Evolutionary conservation across 2,797 vertebrate species (phyloP).

Genomic region (Channa striata): DNA sequence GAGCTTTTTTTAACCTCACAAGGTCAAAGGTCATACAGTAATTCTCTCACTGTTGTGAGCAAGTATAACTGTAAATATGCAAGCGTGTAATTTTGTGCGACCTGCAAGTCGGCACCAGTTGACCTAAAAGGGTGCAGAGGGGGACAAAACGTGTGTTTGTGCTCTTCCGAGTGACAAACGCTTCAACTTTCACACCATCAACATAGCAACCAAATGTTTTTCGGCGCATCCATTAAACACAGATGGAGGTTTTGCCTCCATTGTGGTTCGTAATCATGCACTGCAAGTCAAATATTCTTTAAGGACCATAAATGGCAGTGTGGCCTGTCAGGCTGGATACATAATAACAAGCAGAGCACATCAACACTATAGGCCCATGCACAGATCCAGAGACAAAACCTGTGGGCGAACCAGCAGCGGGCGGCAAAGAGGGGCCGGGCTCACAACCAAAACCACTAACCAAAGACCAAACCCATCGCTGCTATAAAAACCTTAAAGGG

Average conservation of each 20-base stretch:
- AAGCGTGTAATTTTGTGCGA: background rate
- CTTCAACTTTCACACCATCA: slow-evolving; percentile 6
- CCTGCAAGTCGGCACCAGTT: background rate
- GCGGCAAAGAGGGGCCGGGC: slow-evolving; percentile 28
- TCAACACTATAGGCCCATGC: background rate
- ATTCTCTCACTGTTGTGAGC: background rate
- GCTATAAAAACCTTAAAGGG: slow-evolving; percentile 53
- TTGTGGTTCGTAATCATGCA: background rate
- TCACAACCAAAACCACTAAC: slow-evolving; percentile 36
- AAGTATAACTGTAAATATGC: background rate
- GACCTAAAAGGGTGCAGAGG: background rate
- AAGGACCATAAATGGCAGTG: background rate
- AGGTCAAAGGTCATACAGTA: slow-evolving; percentile 38
- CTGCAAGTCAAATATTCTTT: background rate
- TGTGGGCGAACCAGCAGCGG: background rate
- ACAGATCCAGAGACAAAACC: background rate
- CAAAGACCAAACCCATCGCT: background rate
- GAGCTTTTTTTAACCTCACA: slow-evolving; percentile 12
- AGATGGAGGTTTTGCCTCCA: slow-evolving; percentile 3
- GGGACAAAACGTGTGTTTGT: slow-evolving; percentile 6
- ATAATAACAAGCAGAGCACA: slow-evolving; percentile 35
- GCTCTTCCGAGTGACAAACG: background rate
- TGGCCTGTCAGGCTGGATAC: background rate
- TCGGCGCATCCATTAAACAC: slow-evolving; percentile 7
- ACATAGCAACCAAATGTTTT: slow-evolving; percentile 12